These are phyloP conservation scores for Coenobita brevimanus DNA, from an alignment of 1,140 invertebrate genomes.

Conservation along the genomic window DNA sequence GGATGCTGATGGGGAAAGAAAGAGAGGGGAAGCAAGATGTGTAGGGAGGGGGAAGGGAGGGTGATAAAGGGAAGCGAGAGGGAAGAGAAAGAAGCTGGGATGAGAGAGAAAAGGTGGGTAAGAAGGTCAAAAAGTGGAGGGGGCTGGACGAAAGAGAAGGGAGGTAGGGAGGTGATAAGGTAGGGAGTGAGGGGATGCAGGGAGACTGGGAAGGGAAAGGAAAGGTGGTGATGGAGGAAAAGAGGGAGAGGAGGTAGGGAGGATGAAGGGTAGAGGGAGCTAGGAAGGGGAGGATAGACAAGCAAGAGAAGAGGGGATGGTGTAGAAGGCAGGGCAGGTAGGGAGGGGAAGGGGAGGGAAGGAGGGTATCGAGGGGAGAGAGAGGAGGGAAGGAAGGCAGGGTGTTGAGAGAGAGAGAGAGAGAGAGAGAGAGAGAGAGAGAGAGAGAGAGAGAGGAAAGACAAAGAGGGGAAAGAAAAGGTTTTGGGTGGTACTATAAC, in stretches of 20 bases:
- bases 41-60: too few species aligned
- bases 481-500: too few species aligned
- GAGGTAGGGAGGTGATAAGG: background rate
- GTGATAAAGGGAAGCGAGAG: background rate
- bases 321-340: background rate
- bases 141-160: too few species aligned
- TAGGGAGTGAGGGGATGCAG: background rate
- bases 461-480: background rate
- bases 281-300: background rate
- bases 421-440: background rate
- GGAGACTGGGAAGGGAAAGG: too few species aligned
- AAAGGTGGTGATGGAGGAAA: too few species aligned
- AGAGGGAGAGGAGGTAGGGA: too few species aligned
- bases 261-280: too few species aligned
- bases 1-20: too few species aligned
- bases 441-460: background rate
- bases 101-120: too few species aligned
- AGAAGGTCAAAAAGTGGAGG: too few species aligned
- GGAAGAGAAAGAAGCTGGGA: background rate
- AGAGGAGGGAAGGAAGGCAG: background rate
- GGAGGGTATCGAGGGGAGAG: background rate
- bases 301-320: background rate
- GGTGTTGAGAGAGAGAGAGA: background rate
- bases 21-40: too few species aligned
- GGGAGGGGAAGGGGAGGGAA: background rate